Evolutionary conservation across 92 coral and sea anemone genomes (phyloP).

Genomic region (Porites cylindrica): DNA sequence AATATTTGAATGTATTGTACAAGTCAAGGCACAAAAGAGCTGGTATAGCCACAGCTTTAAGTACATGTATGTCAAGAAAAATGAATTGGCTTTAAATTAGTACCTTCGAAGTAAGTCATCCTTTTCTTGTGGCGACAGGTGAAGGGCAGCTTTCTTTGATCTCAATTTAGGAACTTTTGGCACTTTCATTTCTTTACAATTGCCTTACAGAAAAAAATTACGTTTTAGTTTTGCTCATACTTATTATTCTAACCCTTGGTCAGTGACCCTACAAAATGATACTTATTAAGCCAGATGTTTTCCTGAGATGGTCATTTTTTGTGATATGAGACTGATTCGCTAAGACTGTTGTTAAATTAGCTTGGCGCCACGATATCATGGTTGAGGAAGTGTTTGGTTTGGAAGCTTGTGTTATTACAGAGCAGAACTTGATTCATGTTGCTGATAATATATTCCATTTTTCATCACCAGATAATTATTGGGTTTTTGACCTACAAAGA

Average conservation of each 20-base stretch:
- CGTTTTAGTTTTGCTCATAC: too few species aligned
- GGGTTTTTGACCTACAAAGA: slow-evolving; percentile 70
- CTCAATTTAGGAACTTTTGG: background rate
- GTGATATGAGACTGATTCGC: background rate
- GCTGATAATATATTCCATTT: slow-evolving; percentile 51
- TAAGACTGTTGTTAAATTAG: slow-evolving; percentile 5
- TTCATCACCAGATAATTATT: slow-evolving; percentile 69
- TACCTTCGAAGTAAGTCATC: too few species aligned
- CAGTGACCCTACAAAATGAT: slow-evolving; percentile 30
- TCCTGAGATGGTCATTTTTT: slow-evolving; percentile 51
- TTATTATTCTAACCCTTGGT: background rate
- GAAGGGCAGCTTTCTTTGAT: too few species aligned
- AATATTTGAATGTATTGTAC: background rate
- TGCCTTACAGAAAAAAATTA: too few species aligned
- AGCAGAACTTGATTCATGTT: slow-evolving; percentile 68
- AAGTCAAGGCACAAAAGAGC: background rate
- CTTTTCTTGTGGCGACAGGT: too few species aligned
- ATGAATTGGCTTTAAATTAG: too few species aligned
- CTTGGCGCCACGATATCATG: slow-evolving; percentile 65
- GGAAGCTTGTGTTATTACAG: slow-evolving; percentile 63
- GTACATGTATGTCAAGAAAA: slow-evolving; percentile 12
- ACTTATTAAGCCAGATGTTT: too few species aligned
- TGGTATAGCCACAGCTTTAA: slow-evolving; percentile 5
- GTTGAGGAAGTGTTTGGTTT: slow-evolving; percentile 64
- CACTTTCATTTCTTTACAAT: too few species aligned